Conservation (phyloP, 2,888 invertebrate species). For the Agelastica alni region DNA sequence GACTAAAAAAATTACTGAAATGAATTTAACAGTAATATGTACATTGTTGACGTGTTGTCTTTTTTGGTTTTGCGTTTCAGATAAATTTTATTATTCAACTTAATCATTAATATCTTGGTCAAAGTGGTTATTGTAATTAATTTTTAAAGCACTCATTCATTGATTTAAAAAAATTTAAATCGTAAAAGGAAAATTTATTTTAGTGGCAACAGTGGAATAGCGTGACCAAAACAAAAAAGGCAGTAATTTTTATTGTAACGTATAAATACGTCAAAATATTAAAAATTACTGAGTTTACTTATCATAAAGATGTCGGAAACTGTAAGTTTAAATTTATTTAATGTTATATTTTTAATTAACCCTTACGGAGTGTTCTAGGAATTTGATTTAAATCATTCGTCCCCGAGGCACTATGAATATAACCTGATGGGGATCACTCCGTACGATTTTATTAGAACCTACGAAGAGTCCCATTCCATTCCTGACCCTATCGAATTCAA, state of each 20-base stretch:
- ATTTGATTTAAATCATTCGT: constrained; percentile 11
- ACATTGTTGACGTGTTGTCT: too few species aligned
- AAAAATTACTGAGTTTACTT: constrained; percentile 14
- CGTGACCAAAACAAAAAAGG: constrained; percentile 30
- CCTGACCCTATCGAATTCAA: constrained; percentile 34
- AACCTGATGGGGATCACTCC: constrained; percentile 24
- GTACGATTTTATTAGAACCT: constrained; percentile 27
- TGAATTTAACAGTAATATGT: too few species aligned
- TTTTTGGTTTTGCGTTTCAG: too few species aligned
- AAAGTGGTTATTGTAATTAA: too few species aligned
- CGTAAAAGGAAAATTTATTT: too few species aligned
- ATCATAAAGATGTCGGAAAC: constrained; percentile 33
- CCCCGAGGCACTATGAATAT: constrained; percentile 11
- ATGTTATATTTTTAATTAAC: constrained; percentile 1
- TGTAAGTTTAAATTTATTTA: constrained; percentile 29
- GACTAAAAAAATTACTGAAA: too few species aligned
- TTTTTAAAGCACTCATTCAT: too few species aligned
- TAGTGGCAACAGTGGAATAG: too few species aligned
- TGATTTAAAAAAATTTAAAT: too few species aligned
- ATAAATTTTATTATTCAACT: too few species aligned
- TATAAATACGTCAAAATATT: constrained; percentile 12
- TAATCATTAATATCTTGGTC: too few species aligned
- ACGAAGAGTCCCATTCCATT: constrained; percentile 30
- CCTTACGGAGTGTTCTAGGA: constrained; percentile 24
- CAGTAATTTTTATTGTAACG: constrained; percentile 18